These are phyloP conservation scores for Microtus obscurus DNA, from an alignment of 2,797 vertebrate genomes.

Conservation along the genomic window DNA sequence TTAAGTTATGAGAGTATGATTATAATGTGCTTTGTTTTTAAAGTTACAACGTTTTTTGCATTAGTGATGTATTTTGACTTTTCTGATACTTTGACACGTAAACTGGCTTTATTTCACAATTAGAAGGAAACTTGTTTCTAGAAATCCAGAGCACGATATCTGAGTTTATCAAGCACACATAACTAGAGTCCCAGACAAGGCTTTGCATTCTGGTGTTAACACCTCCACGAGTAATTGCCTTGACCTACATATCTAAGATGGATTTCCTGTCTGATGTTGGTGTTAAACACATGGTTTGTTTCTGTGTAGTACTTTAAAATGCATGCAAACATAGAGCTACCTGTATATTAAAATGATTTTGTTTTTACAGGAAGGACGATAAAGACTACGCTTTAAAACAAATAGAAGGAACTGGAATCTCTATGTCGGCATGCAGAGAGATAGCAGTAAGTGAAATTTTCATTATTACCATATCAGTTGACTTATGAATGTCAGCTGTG, in stretches of 20 bases:
- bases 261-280: neutral
- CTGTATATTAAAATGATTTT: slow-evolving; percentile 81
- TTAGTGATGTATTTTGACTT: neutral
- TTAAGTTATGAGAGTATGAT: neutral
- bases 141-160: neutral
- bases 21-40: slow-evolving; percentile 22
- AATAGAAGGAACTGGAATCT: slow-evolving; percentile 99
- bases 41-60: slow-evolving; percentile 49
- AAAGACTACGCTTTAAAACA: slow-evolving; percentile 99
- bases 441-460: slow-evolving; percentile 96
- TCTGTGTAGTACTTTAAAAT: slow-evolving; percentile 57
- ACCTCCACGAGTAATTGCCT: neutral
- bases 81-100: neutral
- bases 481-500: neutral
- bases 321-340: slow-evolving; percentile 59
- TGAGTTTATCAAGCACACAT: neutral
- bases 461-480: slow-evolving; percentile 65
- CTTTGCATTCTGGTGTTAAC: slow-evolving; percentile 37
- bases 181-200: neutral
- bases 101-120: neutral
- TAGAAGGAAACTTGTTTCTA: neutral
- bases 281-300: slow-evolving; percentile 20
- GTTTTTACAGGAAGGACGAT: slow-evolving; percentile 96
- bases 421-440: slow-evolving; percentile 99
- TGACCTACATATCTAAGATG: neutral